Evolutionary conservation across 1,140 invertebrate genomes (phyloP), one percentile per base, ranked within the genome.

Genomic region (Sipha flava): DNA sequence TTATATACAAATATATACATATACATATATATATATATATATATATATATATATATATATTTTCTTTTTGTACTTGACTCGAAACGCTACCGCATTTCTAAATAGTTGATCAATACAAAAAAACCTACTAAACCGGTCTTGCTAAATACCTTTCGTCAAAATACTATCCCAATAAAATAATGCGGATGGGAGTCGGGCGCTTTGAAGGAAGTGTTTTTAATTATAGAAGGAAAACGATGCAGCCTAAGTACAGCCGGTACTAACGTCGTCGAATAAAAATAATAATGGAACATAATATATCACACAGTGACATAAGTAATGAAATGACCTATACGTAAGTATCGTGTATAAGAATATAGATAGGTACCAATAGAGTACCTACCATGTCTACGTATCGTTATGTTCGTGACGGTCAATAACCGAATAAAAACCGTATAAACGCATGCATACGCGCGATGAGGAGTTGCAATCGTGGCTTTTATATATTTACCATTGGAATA

Each of bases 1-100:
- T 40, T 6, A 40, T 40, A 40, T 40, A 6, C 10, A 6, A 40
- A 6, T 40, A 40, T 6, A 4, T 10, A 10, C 37, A 10, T 43
- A 16, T 43, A 40, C 23, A 43, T 7, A 29, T 70, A 70, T 6
- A 40, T 4, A 40, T 68, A 23, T 40, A 26, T 43, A 40, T 26
- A 16, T 66, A 40, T 26, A 1, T 54, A 9, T 40, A 23, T 10
- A 16, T 62, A 34, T 62, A n/a, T 10, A 26, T 29, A 12, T 29
- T 29, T 57, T 43, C 2, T 75, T 75, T 57, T 40, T 37, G 52
- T 37, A 47, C 34, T 54, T 16, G 52, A 57, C 29, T 54, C 26
- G 12, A 57, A 75, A 57, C 31, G 72, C 47, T 75, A 57, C 72
- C 72, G 72, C 72, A 40, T 75, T 75, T 54, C 72, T 75, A 75